Conservation (phyloP, 2,797 vertebrate species). For the Protonibea diacanthus region DNA sequence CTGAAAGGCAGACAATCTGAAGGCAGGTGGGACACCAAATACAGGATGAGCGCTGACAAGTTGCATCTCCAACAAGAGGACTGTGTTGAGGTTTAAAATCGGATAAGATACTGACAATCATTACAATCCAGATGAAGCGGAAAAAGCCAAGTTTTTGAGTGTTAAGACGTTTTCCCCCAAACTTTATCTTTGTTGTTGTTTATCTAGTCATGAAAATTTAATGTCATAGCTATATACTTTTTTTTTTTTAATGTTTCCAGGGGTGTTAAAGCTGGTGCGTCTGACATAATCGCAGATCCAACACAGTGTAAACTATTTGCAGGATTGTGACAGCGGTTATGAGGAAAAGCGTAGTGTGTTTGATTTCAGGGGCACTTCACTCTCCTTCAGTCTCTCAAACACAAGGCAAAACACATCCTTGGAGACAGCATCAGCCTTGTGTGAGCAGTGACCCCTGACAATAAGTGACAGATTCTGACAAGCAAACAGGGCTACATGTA, state of each 20-base stretch:
- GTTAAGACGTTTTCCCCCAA: neutral
- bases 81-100: slow-evolving; percentile 17
- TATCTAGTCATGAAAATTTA: neutral
- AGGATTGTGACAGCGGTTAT: slow-evolving; percentile 42
- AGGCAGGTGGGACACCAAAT: neutral
- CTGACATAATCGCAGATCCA: slow-evolving; percentile 9
- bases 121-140: neutral
- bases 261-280: slow-evolving; percentile 2
- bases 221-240: neutral
- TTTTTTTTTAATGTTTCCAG: neutral
- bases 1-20: neutral
- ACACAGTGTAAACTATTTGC: slow-evolving; percentile 49
- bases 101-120: neutral
- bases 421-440: slow-evolving; percentile 73
- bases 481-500: slow-evolving; percentile 78
- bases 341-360: slow-evolving; percentile 57
- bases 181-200: neutral
- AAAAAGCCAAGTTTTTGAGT: too few species aligned
- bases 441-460: slow-evolving; percentile 81
- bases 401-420: slow-evolving; percentile 73
- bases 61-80: slow-evolving; percentile 10
- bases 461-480: slow-evolving; percentile 83
- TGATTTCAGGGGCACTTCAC: slow-evolving; percentile 62
- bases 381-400: slow-evolving; percentile 60
- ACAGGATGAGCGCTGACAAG: neutral